phyloP scores from a whole-genome alignment of 2,113 vertebrate genomes.

The Amphiprion percula region DNA sequence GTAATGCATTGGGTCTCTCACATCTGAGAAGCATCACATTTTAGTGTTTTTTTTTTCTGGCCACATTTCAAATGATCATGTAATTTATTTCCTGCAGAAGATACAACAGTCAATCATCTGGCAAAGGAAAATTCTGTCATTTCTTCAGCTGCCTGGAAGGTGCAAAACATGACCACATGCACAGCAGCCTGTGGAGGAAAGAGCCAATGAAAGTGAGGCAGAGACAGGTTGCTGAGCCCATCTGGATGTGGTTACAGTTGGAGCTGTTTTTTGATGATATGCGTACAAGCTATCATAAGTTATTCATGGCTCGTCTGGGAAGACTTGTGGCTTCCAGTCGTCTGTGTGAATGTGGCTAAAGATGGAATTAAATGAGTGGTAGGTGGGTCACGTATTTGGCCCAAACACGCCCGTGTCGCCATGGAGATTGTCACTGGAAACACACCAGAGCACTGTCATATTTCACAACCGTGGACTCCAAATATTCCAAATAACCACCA shows the following conservation, averaged over 20 bases:
- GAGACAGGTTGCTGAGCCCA: conserved; percentile 44
- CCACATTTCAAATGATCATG: conserved; percentile 42
- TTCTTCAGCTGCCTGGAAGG: conserved; percentile 43
- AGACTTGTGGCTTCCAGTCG: conserved; percentile 62
- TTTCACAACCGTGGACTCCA: conserved; percentile 11
- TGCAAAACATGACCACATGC: conserved; percentile 63
- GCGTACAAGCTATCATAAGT: conserved; percentile 49
- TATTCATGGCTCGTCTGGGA: conserved; percentile 54
- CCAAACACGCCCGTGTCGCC: conserved; percentile 52
- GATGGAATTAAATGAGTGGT: conserved; percentile 39
- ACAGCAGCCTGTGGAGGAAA: conserved; percentile 14
- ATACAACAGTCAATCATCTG: conserved; percentile 40
- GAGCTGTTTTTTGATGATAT: conserved; percentile 51
- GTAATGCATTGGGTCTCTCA: neutral
- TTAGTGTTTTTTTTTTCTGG: neutral
- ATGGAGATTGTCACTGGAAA: conserved; percentile 48
- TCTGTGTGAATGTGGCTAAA: conserved; percentile 40
- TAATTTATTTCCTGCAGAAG: conserved; percentile 62
- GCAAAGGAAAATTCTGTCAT: conserved; percentile 1
- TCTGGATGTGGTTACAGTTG: conserved; percentile 73
- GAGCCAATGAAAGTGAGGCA: conserved; percentile 2
- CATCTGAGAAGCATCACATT: conserved; percentile 44
- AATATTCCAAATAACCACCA: conserved; percentile 3
- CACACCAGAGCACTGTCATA: conserved; percentile 36
- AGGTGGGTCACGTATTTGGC: conserved; percentile 46